A percentile compares a stretch with the other conserved stretches of the same genome.
phyloP scores from a whole-genome alignment of 2,797 vertebrate genomes.

The Aeoliscus strigatus region DNA sequence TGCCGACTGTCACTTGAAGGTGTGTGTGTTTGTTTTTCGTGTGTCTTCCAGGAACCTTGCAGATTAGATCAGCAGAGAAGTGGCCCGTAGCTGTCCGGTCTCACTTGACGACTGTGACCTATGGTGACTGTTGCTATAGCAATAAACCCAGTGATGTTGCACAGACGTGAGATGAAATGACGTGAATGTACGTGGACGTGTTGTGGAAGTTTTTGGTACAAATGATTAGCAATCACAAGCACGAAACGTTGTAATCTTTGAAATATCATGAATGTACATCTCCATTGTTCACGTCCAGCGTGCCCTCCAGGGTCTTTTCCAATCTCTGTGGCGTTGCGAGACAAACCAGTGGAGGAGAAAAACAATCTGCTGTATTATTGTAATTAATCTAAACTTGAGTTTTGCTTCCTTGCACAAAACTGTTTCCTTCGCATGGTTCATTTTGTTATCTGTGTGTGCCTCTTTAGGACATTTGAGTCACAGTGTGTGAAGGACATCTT shows the following conservation, averaged over 20 bases:
- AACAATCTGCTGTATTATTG: slow-evolving; percentile 62
- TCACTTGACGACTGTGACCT: too few species aligned
- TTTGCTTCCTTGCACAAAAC: slow-evolving; percentile 72
- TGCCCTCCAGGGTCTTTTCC: slow-evolving; percentile 31
- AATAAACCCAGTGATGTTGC: slow-evolving; percentile 53
- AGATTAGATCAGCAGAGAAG: slow-evolving; percentile 34
- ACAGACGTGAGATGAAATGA: slow-evolving; percentile 47
- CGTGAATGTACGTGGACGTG: slow-evolving; percentile 57
- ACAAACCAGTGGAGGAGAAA: slow-evolving; percentile 33
- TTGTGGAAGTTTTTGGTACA: slow-evolving; percentile 18
- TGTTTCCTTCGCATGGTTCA: slow-evolving; percentile 65
- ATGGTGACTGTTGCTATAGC: slow-evolving; percentile 27
- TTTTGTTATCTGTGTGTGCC: slow-evolving; percentile 68
- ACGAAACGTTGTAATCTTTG: slow-evolving; percentile 50
- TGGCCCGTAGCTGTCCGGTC: slow-evolving; percentile 29
- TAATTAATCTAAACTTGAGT: slow-evolving; percentile 59
- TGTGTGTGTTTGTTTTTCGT: slow-evolving; percentile 24
- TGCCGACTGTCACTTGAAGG: slow-evolving; percentile 31
- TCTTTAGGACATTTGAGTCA: slow-evolving; percentile 62
- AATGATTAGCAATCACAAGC: slow-evolving; percentile 24
- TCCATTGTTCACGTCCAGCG: slow-evolving; percentile 39
- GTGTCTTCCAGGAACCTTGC: slow-evolving; percentile 57
- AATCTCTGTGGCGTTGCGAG: slow-evolving; percentile 27
- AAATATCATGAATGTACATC: slow-evolving; percentile 68
- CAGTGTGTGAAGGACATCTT: slow-evolving; percentile 54